Evolutionary conservation across 2,797 vertebrate species (phyloP), one percentile per base, ranked within the genome.

Genomic region (Antennarius maculatus): DNA sequence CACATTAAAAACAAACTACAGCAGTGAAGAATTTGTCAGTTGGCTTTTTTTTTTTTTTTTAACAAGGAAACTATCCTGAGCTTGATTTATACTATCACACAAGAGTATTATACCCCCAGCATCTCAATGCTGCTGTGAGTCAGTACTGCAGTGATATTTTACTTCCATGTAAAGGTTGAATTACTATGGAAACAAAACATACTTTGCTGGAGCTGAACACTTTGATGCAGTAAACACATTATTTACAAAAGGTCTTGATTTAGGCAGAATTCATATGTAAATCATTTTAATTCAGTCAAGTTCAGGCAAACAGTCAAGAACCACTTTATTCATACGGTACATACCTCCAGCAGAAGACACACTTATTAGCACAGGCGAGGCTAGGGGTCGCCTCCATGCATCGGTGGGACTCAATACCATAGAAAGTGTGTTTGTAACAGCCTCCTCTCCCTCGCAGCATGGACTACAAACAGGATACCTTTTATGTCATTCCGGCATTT

Each of bases 311-410:
- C 41, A 42, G 13, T 42, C 10, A 42, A 42, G 41, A 42, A 42
- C 6, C 41, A 42, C 15, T 57, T 49, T 17, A 14, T 1, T 17
- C 11, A 53, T 18, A n/a, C 27, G 60, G 23, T 15, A 62, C 85
- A 3, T 77, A 98, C 97, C 97, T 96, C 97, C 97, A 99, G 83
- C 97, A 99, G 88, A 98, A 99, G 73, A 99, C 94, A 13, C 97
- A 98, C 74, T 99, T 99, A 89, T 98, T 98, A 1, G 97, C 96
- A 18, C 97, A 98, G 15, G 97, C 97, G 63, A 99, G 91, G 79
- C 97, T 99, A 0, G 96, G 97, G 0, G 97, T 98, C 11, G 96
- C 94, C 90, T 99, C 97, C 97, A 98, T 97, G 91, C 97, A 99
- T 17, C 96, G 94, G 71, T 98, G 97, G 59, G 96, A 98, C 89